Evolutionary conservation across 2,888 invertebrate species (phyloP), one percentile per base, ranked within the genome.

Genomic region (Ormyrus labotus): DNA sequence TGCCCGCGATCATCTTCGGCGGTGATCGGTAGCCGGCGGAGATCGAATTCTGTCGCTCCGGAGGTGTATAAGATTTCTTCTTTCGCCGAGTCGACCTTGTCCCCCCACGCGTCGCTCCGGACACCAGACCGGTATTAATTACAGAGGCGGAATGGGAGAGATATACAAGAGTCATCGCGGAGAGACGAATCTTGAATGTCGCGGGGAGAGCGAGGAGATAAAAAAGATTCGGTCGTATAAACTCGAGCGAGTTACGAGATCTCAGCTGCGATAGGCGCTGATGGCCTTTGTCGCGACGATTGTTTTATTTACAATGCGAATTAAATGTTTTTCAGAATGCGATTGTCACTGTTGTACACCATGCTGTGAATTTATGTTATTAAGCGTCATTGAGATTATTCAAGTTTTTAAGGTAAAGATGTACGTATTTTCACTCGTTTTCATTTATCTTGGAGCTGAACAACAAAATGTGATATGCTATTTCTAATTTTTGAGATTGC

Each of bases 81-180:
- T 74, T 67, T 74, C 65, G 5, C 19, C 34, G 19, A 10, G 50
- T 0, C 58, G 74, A 74, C 74, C 74, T 74, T 72, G 63, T 34
- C 34, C 63, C 63, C 13, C n/a, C 45, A n/a, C 8, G 6, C 10
- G 7, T 6, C 34, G 7, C 47, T 45, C 10, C 10, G 45, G 7
- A 11, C 5, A 13, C 13, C 51, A 9, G 57, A n/a, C 55, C 34
- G 34, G 47, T 63, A 72, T 72, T 45, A 55, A 63, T 72, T 64
- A 72, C 72, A 55, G 60, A 51, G 71, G 10, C 51, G 60, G 53
- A 34, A 34, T 34, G 34, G 34, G 3, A 34, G 34, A 34, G 3
- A 34, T 34, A 34, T 34, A 34, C 3, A 34, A 34, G 34, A 34
- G 34, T 4, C 34, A 34, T 34, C 34, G 3, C n/a, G 61, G 45